phyloP scores from a whole-genome alignment of 2,797 vertebrate genomes.

The Brotula barbata region DNA sequence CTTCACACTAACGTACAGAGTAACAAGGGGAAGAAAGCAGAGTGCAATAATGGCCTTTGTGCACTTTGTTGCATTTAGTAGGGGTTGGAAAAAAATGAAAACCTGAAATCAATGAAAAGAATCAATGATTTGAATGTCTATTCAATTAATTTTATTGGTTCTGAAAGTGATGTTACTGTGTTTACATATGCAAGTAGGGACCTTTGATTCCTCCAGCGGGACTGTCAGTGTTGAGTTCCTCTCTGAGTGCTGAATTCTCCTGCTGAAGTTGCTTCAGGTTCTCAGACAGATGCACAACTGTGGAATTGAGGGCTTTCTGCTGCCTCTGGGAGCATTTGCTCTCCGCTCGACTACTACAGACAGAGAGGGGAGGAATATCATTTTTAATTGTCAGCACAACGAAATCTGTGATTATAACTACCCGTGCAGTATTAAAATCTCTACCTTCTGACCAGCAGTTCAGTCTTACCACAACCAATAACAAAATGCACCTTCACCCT shows the following conservation, averaged over 20 bases:
- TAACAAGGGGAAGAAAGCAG: not conserved
- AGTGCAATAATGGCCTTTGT: not conserved
- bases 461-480: not conserved
- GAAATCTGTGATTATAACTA: no score
- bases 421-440: not conserved
- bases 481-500: not conserved
- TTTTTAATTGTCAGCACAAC: no score
- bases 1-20: not conserved
- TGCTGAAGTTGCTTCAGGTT: slow-evolving; percentile 84
- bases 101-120: not conserved
- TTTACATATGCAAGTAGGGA: slow-evolving; percentile 25
- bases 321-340: slow-evolving; percentile 78
- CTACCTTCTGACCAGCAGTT: not conserved
- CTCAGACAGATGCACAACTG: slow-evolving; percentile 83
- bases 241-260: slow-evolving; percentile 84
- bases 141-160: not conserved
- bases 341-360: slow-evolving; percentile 74
- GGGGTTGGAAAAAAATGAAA: not conserved
- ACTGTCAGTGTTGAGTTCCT: slow-evolving; percentile 81
- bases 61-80: not conserved
- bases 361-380: not conserved
- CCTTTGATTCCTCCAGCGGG: slow-evolving; percentile 74
- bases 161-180: not conserved
- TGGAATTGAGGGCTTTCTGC: slow-evolving; percentile 81
- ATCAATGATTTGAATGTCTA: not conserved